These are phyloP conservation scores for Camptogramma bilineatum DNA, from an alignment of 2,888 invertebrate species.

Conservation along the genomic window DNA sequence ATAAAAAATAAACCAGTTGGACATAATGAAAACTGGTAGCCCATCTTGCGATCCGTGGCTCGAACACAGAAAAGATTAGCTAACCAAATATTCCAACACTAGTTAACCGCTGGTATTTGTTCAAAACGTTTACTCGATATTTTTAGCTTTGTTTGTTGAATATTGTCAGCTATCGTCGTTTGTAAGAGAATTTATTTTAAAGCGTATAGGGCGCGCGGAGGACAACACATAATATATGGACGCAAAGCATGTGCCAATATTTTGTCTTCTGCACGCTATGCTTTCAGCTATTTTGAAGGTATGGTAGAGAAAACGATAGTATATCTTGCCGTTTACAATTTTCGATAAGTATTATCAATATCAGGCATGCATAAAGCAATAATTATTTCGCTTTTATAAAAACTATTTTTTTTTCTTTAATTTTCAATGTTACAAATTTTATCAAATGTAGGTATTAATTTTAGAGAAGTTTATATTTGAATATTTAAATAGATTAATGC, in stretches of 20 bases:
- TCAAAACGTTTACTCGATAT: background rate
- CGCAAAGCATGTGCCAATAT: too few relatives aligned
- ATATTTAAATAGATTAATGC: conserved; percentile 17
- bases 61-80: background rate
- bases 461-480: conserved; percentile 12
- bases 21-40: background rate
- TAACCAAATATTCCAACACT: background rate
- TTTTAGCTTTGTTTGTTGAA: background rate
- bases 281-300: background rate
- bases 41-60: background rate
- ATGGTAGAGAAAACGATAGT: background rate
- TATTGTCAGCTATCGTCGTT: background rate
- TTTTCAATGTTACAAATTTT: conserved; percentile 12
- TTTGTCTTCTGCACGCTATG: background rate
- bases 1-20: background rate
- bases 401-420: background rate
- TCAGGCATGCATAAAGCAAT: conserved; percentile 11
- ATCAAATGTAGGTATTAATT: conserved; percentile 12
- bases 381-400: conserved; percentile 5
- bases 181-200: background rate
- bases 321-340: too few relatives aligned
- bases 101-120: background rate
- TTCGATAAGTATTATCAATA: background rate
- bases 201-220: background rate
- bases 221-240: background rate